A percentile compares a stretch with the other conserved stretches of the same genome.
Evolutionary conservation across 2,797 vertebrate genomes (phyloP).

Genomic region (Melanogrammus aeglefinus): DNA sequence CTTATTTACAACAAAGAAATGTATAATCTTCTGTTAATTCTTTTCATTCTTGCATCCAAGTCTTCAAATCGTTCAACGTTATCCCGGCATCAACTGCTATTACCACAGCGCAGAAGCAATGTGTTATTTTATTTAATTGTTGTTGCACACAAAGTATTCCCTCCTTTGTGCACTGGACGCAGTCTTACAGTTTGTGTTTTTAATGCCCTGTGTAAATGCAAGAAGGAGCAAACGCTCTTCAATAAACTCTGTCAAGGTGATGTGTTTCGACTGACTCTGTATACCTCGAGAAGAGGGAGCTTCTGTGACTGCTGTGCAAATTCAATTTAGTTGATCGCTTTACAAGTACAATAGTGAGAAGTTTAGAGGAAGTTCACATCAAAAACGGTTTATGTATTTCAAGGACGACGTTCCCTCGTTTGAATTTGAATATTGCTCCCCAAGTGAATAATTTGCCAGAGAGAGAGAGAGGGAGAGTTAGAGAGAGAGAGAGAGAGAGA

Average conservation of each 20-base stretch:
- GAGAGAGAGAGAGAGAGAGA: slow-evolving; percentile 41
- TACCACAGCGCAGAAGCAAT: neutral
- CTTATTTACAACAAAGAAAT: neutral
- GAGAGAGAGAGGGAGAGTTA: slow-evolving; percentile 43
- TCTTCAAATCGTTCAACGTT: neutral
- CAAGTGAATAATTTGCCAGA: slow-evolving; percentile 62
- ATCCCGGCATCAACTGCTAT: neutral
- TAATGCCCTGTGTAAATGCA: neutral
- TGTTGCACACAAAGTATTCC: neutral
- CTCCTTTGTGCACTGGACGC: neutral
- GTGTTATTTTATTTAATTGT: neutral
- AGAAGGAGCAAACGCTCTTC: slow-evolving; percentile 3
- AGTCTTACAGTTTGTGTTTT: slow-evolving; percentile 9
- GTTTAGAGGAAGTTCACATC: slow-evolving; percentile 42
- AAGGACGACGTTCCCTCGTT: slow-evolving; percentile 62
- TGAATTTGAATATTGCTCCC: slow-evolving; percentile 53
- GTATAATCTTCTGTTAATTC: neutral
- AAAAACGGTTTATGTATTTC: slow-evolving; percentile 52
- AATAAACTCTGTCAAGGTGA: slow-evolving; percentile 19
- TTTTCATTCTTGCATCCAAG: neutral
- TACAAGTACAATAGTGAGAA: slow-evolving; percentile 36
- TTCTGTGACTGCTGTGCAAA: slow-evolving; percentile 16
- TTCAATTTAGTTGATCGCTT: slow-evolving; percentile 25
- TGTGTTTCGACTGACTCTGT: slow-evolving; percentile 24
- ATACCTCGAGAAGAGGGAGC: neutral